A percentile compares a stretch with the other conserved stretches of the same genome.
phyloP scores from a whole-genome alignment of 1,140 invertebrate genomes.

The Drosophila repleta region DNA sequence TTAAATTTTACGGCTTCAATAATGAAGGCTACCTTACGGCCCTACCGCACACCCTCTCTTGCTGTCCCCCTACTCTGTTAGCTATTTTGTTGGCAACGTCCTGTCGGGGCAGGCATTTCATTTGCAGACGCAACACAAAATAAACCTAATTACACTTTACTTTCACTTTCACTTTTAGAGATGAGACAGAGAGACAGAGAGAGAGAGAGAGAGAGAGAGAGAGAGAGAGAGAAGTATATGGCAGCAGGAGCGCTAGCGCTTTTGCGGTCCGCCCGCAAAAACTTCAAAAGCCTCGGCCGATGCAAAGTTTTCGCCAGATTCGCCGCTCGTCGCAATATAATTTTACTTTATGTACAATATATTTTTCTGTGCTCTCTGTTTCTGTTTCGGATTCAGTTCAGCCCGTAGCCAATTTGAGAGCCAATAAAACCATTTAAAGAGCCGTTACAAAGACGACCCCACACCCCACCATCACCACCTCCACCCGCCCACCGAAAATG shows the following conservation, averaged over 20 bases:
- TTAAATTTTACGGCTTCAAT: conserved; percentile 44
- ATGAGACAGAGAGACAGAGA: no score
- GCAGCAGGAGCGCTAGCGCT: not conserved
- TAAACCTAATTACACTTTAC: conserved; percentile 79
- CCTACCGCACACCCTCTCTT: not conserved
- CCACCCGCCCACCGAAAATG: no score
- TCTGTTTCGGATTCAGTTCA: conserved; percentile 1
- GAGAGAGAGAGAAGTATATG: not conserved
- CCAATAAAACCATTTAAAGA: conserved; percentile 75
- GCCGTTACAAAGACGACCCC: conserved; percentile 25
- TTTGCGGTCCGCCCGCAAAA: conserved; percentile 9
- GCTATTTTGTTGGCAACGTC: conserved; percentile 8
- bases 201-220: no score
- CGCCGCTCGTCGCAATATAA: conserved; percentile 45
- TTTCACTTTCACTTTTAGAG: conserved; percentile 57
- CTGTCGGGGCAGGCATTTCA: conserved; percentile 54
- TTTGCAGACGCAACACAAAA: conserved; percentile 76
- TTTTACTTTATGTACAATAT: conserved; percentile 56
- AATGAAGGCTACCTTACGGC: conserved; percentile 20
- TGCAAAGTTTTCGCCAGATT: conserved; percentile 37
- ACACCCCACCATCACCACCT: no score
- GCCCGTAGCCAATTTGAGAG: conserved; percentile 71
- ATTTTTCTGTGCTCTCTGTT: conserved; percentile 9
- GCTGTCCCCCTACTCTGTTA: not conserved
- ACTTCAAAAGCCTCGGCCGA: conserved; percentile 33